These are phyloP conservation scores for Troides oblongomaculatus DNA, from an alignment of 2,888 invertebrate species.

Conservation along the genomic window DNA sequence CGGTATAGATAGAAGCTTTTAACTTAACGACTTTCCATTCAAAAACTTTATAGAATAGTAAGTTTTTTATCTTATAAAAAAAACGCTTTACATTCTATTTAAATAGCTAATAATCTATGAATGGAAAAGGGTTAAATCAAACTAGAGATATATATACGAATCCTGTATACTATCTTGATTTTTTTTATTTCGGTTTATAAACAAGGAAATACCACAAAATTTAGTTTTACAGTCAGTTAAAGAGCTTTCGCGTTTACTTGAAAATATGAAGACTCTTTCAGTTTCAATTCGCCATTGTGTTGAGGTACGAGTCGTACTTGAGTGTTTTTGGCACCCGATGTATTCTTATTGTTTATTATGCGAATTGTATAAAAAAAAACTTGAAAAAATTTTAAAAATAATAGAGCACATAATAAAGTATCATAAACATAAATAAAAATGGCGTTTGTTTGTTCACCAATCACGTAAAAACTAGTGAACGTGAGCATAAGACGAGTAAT, in stretches of 20 bases:
- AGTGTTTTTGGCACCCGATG: constrained; percentile 23
- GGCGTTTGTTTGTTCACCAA: too few relatives aligned
- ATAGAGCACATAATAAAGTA: background rate
- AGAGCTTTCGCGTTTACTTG: background rate
- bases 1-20: background rate
- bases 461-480: too few relatives aligned
- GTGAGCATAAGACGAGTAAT: too few relatives aligned
- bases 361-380: constrained; percentile 8
- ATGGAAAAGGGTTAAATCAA: background rate
- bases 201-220: background rate
- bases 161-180: background rate
- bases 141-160: background rate
- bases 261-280: constrained; percentile 6
- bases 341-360: constrained; percentile 25
- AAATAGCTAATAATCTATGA: background rate
- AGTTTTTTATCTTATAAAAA: background rate
- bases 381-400: background rate
- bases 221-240: background rate
- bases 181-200: background rate
- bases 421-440: too few relatives aligned
- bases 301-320: constrained; percentile 8
- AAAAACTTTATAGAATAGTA: background rate
- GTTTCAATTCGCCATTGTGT: constrained; percentile 26
- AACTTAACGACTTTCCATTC: background rate
- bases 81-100: background rate